phyloP scores from a whole-genome alignment of 2,888 invertebrate genomes.

The Cartodere bifasciata region DNA sequence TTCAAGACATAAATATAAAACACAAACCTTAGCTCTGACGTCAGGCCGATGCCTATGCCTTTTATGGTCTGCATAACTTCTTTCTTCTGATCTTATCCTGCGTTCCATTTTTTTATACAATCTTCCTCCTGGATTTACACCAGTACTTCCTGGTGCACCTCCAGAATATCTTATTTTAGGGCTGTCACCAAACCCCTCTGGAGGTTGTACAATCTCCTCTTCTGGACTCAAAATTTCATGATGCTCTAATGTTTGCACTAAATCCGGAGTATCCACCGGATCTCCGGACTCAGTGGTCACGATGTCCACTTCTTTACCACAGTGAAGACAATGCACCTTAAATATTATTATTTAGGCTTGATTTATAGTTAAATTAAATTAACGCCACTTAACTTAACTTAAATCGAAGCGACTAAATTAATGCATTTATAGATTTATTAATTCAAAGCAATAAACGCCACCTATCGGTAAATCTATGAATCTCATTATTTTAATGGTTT shows the following conservation, averaged over 20 bases:
- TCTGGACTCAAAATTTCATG: too few species aligned
- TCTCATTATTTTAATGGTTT: too few species aligned
- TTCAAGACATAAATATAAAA: too few species aligned
- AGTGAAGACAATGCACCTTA: constrained; percentile 62
- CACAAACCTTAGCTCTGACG: constrained; percentile 60
- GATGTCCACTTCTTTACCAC: constrained; percentile 59
- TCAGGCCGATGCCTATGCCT: constrained; percentile 53
- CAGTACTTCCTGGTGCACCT: too few species aligned
- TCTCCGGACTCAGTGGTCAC: constrained; percentile 32
- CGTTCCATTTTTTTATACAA: constrained; percentile 71
- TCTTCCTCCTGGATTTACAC: constrained; percentile 40
- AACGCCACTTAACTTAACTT: too few species aligned
- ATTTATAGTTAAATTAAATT: too few species aligned
- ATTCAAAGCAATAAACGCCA: too few species aligned
- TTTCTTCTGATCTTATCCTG: constrained; percentile 53
- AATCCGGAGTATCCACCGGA: constrained; percentile 10
- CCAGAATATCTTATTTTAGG: constrained; percentile 42
- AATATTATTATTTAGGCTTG: not conserved
- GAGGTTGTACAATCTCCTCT: constrained; percentile 70
- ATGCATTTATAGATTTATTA: too few species aligned
- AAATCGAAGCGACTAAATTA: too few species aligned
- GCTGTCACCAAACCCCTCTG: constrained; percentile 80
- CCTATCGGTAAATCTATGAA: too few species aligned
- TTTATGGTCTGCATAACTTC: constrained; percentile 67
- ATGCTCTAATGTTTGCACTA: constrained; percentile 19